A percentile compares a stretch with the other conserved stretches of the same genome.
Evolutionary conservation across 2,888 invertebrate species (phyloP).

Genomic region (Andrena chrysosceles): DNA sequence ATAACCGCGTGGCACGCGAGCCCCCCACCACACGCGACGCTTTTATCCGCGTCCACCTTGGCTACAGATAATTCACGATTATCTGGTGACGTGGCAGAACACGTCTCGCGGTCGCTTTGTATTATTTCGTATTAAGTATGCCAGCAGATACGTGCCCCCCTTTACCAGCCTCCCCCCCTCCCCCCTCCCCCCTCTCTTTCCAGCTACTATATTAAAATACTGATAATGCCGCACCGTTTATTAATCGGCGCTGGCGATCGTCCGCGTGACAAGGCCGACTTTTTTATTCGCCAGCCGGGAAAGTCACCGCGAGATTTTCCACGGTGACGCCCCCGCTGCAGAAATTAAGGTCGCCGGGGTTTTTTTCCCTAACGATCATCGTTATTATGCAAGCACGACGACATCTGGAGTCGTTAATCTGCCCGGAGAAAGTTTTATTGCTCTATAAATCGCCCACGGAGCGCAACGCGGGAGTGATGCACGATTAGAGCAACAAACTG

Average conservation of each 20-base stretch:
- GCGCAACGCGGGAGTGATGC: constrained; percentile 9
- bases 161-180: too few species aligned
- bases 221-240: constrained; percentile 61
- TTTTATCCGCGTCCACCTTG: constrained; percentile 55
- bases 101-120: constrained; percentile 63
- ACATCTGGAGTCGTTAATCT: constrained; percentile 41
- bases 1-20: constrained; percentile 81
- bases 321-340: constrained; percentile 22
- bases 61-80: constrained; percentile 70
- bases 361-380: background rate
- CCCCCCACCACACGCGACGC: constrained; percentile 49
- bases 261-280: constrained; percentile 37
- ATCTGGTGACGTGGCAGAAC: constrained; percentile 68
- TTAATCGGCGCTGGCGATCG: constrained; percentile 66
- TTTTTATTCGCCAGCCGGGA: constrained; percentile 40
- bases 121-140: constrained; percentile 61
- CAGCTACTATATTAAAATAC: constrained; percentile 41
- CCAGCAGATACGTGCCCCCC: constrained; percentile 49
- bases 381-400: constrained; percentile 1
- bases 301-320: constrained; percentile 57
- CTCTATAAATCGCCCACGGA: constrained; percentile 26
- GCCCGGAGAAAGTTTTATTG: constrained; percentile 34
- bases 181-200: too few species aligned
- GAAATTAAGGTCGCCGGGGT: constrained; percentile 31
- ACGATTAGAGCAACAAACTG: constrained; percentile 29